Evolutionary conservation across 2,888 invertebrate species (phyloP).

Genomic region (Lycocerus yunnanus): DNA sequence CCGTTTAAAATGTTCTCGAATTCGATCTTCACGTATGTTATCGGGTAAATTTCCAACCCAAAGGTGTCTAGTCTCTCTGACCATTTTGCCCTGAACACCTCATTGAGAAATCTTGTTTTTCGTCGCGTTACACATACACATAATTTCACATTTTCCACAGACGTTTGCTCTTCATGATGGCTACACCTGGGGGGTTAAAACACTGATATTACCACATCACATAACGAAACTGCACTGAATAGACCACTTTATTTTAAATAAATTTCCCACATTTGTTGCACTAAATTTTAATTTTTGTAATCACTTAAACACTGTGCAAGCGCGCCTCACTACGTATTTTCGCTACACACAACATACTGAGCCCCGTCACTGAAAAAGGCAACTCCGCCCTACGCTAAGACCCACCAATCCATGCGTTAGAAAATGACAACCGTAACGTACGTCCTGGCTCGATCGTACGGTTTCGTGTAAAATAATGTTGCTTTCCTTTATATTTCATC

Average conservation of each 20-base stretch:
- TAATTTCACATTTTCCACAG: conserved; percentile 31
- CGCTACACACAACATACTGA: conserved; percentile 51
- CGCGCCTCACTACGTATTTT: conserved; percentile 50
- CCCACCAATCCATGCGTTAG: conserved; percentile 34
- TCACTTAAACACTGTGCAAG: conserved; percentile 46
- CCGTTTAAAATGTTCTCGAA: conserved; percentile 98
- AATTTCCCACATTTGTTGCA: conserved; percentile 37
- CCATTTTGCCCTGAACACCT: conserved; percentile 97
- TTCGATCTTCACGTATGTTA: conserved; percentile 96
- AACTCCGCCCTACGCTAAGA: conserved; percentile 47
- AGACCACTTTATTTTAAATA: conserved; percentile 29
- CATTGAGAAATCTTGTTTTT: conserved; percentile 78
- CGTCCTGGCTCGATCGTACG: conserved; percentile 40
- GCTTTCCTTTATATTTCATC: conserved; percentile 53
- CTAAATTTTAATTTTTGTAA: conserved; percentile 34
- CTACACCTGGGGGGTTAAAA: conserved; percentile 19
- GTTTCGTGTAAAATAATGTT: conserved; percentile 52
- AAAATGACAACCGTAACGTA: conserved; percentile 42
- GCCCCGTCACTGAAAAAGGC: conserved; percentile 44
- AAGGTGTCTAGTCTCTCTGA: conserved; percentile 99
- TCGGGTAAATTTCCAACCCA: conserved; percentile 99
- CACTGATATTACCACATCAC: conserved; percentile 34
- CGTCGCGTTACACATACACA: conserved; percentile 51
- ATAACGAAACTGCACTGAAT: conserved; percentile 32
- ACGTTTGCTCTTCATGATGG: conserved; percentile 31